These are phyloP conservation scores for Spialia ferax DNA, from an alignment of 2,888 invertebrate genomes.

Conservation along the genomic window DNA sequence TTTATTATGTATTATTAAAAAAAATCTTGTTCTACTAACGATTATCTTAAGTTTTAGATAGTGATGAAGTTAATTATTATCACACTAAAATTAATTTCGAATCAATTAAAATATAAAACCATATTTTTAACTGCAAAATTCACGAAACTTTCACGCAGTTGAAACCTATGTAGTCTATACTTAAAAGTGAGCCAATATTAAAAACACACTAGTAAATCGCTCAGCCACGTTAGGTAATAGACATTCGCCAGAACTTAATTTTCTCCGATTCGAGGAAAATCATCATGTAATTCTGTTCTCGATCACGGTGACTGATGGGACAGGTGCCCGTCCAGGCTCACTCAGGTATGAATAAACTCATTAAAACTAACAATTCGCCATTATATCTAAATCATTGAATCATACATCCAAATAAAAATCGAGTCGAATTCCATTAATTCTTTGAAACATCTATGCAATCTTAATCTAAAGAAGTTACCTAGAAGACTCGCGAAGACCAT, in stretches of 20 bases:
- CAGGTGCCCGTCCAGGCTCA: not conserved
- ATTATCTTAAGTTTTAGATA: no score
- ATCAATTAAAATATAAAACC: not conserved
- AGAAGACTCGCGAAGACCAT: conserved; percentile 99
- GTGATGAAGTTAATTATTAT: no score
- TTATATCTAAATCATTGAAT: no score
- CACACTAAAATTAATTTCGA: not conserved
- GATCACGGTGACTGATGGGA: not conserved
- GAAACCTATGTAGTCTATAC: not conserved
- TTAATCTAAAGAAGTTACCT: conserved; percentile 86
- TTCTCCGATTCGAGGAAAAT: not conserved
- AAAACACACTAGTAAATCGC: not conserved
- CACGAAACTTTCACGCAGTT: no score
- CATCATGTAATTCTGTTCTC: not conserved
- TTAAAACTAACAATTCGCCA: not conserved
- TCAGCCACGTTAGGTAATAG: not conserved
- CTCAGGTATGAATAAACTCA: not conserved
- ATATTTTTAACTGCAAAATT: no score
- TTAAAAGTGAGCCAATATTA: not conserved
- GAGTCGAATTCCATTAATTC: no score
- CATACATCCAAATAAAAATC: no score
- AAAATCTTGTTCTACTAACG: no score
- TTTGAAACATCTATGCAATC: not conserved
- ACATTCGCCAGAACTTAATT: not conserved
- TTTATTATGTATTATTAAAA: no score